A percentile compares a stretch with the other conserved stretches of the same genome.
Evolutionary conservation across 64 coral and sea anemone species (phyloP).

Genomic region (Montipora cactus): DNA sequence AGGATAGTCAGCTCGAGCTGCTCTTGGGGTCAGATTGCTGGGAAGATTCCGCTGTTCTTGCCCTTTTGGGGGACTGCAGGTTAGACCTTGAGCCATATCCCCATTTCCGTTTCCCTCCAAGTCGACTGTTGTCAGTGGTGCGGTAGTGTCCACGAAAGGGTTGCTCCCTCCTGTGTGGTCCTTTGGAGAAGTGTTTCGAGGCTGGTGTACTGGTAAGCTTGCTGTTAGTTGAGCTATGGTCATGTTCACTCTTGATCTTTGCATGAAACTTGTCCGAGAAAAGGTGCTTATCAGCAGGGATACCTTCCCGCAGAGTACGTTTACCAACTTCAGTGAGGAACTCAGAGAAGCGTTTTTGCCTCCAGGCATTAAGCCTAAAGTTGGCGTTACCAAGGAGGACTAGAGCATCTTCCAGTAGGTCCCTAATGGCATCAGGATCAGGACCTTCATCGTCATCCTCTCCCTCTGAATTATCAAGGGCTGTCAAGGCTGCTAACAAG

Average conservation of each 20-base stretch:
- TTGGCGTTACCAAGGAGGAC: constrained; percentile 44
- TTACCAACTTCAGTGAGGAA: constrained; percentile 20
- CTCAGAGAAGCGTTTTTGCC: constrained; percentile 15
- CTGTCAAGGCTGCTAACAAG: too few species aligned
- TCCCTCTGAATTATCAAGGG: too few species aligned
- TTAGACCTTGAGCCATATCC: too few species aligned
- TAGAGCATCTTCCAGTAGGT: constrained; percentile 8
- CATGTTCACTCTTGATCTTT: background rate
- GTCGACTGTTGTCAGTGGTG: too few species aligned
- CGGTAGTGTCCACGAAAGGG: background rate
- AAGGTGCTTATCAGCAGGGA: background rate
- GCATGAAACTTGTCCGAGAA: background rate
- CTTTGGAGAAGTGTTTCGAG: too few species aligned
- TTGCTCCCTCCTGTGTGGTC: background rate
- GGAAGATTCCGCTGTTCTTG: too few species aligned
- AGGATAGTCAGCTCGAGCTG: background rate
- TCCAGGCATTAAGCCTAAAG: constrained; percentile 14
- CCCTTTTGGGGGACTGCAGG: too few species aligned
- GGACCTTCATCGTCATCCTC: background rate
- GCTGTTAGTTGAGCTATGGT: background rate
- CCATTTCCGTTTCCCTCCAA: background rate
- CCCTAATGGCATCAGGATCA: background rate
- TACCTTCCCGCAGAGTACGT: background rate
- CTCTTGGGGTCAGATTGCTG: too few species aligned
- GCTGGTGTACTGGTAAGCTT: background rate